phyloP scores from a whole-genome alignment of 2,113 vertebrate species.

The Mungos mungo region DNA sequence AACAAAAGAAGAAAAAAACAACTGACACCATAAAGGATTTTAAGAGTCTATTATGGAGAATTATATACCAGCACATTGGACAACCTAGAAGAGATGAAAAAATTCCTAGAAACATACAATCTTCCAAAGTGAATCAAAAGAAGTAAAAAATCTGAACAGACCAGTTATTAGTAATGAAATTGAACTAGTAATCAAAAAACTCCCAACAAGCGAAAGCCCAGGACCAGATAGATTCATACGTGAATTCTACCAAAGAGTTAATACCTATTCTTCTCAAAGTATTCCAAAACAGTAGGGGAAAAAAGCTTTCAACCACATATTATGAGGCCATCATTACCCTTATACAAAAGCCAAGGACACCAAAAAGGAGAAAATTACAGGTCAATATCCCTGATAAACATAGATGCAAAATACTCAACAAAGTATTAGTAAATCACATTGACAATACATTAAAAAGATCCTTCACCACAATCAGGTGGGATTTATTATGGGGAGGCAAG shows the following conservation, averaged over 20 bases:
- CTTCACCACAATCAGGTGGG: not conserved
- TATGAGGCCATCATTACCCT: not conserved
- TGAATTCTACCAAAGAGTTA: not conserved
- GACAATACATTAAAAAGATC: not conserved
- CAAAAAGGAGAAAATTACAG: not conserved
- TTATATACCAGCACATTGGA: not conserved
- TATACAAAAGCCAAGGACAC: not conserved
- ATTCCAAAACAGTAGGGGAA: not conserved
- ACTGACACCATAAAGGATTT: not conserved
- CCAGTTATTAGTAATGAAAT: not conserved
- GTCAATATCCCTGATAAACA: not conserved
- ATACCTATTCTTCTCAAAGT: not conserved
- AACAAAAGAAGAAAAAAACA: not conserved
- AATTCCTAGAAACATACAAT: not conserved
- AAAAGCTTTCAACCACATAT: not conserved
- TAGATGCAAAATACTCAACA: not conserved
- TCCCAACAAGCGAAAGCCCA: not conserved
- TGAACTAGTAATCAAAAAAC: not conserved
- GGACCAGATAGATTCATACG: not conserved
- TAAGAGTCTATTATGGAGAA: not conserved
- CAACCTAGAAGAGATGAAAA: not conserved
- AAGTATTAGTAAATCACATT: not conserved
- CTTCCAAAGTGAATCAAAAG: not conserved
- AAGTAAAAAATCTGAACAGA: not conserved
- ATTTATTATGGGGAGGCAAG: not conserved